phyloP scores from a whole-genome alignment of 37 sponge, comb jelly and placozoan species.

The Cliona cf. orientalis region DNA sequence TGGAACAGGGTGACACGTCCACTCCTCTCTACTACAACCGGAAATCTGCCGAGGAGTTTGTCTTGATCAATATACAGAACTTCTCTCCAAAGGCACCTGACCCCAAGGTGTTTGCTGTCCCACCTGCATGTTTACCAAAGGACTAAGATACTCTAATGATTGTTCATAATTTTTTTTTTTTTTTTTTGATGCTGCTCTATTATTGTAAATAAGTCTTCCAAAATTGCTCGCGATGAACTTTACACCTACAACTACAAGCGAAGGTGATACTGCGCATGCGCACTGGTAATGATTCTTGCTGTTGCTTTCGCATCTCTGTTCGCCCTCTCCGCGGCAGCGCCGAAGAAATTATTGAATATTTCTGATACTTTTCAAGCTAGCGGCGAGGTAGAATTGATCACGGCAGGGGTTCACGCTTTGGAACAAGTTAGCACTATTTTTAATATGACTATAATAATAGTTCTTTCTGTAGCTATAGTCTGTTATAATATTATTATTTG shows the following conservation, averaged over 20 bases:
- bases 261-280: too few species aligned
- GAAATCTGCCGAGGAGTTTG: not conserved
- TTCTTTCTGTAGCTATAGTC: too few species aligned
- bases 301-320: slow-evolving; percentile 6
- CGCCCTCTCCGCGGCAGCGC: slow-evolving; percentile 25
- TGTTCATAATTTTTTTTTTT: not conserved
- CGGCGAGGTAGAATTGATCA: not conserved
- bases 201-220: too few species aligned
- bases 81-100: not conserved
- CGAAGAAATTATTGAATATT: slow-evolving; percentile 11
- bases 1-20: not conserved
- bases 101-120: not conserved
- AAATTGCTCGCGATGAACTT: too few species aligned
- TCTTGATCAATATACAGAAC: not conserved
- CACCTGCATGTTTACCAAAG: not conserved
- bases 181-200: not conserved
- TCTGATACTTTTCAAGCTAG: slow-evolving; percentile 12
- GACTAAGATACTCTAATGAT: too few species aligned
- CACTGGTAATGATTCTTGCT: slow-evolving; percentile 38
- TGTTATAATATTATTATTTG: not conserved
- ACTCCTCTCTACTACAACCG: not conserved
- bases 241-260: too few species aligned
- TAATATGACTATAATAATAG: not conserved
- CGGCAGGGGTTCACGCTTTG: not conserved
- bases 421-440: not conserved